phyloP scores from a whole-genome alignment of 2,113 vertebrate genomes.

The Chaetops frenatus region DNA sequence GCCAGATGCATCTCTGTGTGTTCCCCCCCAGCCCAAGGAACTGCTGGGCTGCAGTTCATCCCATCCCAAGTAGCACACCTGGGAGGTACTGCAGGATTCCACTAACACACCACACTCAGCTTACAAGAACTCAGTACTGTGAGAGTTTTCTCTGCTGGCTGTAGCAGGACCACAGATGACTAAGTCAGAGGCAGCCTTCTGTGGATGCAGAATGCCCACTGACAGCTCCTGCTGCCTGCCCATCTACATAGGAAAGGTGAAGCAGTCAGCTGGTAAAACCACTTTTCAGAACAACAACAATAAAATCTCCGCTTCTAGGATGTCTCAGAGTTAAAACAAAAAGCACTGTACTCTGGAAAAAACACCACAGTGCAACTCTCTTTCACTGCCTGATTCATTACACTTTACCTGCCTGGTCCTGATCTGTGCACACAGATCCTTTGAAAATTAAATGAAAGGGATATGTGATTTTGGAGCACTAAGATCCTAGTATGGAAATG shows the following conservation, averaged over 20 bases:
- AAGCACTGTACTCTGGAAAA: background rate
- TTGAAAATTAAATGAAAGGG: background rate
- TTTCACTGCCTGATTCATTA: background rate
- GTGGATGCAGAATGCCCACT: background rate
- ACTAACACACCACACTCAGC: background rate
- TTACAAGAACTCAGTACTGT: background rate
- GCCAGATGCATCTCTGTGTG: background rate
- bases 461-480: background rate
- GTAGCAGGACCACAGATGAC: background rate
- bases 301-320: background rate
- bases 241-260: fast-evolving
- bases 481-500: background rate
- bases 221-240: background rate
- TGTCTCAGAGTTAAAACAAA: background rate
- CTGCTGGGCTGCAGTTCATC: background rate
- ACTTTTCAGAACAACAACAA: background rate
- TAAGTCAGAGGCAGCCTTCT: background rate
- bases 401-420: background rate
- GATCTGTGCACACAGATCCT: background rate
- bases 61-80: background rate
- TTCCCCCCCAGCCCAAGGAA: fast-evolving
- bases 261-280: background rate
- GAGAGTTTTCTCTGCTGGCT: background rate
- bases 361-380: background rate
- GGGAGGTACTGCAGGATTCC: background rate